Evolutionary conservation across 2,113 vertebrate species (phyloP).

Genomic region (Macquaria ambigua): DNA sequence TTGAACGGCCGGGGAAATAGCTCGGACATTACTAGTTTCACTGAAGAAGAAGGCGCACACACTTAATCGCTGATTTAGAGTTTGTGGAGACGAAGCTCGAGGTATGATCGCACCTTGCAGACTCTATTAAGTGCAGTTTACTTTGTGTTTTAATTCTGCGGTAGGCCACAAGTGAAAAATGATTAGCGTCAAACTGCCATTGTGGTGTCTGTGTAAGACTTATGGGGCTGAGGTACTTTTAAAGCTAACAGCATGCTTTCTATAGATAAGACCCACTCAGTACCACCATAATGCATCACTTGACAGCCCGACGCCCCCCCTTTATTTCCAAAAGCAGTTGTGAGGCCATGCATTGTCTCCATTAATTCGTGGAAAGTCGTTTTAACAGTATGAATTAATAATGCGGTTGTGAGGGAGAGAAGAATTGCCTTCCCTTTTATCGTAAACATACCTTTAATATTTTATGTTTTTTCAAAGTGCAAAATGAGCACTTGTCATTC

Average conservation of each 20-base stretch:
- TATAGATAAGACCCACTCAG: conserved; percentile 81
- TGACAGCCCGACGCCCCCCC: conserved; percentile 69
- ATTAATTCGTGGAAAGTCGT: conserved; percentile 89
- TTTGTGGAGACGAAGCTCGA: neutral
- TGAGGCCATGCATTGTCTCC: conserved; percentile 79
- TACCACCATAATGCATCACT: conserved; percentile 79
- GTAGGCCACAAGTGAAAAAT: conserved; percentile 71
- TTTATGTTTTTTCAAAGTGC: conserved; percentile 86
- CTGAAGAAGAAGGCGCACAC: neutral
- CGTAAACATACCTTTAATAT: conserved; percentile 89
- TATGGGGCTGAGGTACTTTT: conserved; percentile 51
- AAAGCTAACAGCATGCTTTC: conserved; percentile 76
- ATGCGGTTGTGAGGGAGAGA: conserved; percentile 83
- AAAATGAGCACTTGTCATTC: conserved; percentile 77
- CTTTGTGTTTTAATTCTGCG: conserved; percentile 66
- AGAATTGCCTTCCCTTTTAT: conserved; percentile 86
- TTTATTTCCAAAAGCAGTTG: conserved; percentile 81
- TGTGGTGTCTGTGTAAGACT: conserved; percentile 59
- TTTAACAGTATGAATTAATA: conserved; percentile 91
- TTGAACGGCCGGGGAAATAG: neutral
- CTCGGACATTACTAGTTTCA: neutral
- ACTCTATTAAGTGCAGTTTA: conserved; percentile 62
- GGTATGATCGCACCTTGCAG: conserved; percentile 26
- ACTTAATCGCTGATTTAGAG: neutral
- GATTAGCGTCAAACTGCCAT: conserved; percentile 60